Conservation (phyloP, 35 echinoderm and acorn worm genomes). For the Ophioderma brevispina region DNA sequence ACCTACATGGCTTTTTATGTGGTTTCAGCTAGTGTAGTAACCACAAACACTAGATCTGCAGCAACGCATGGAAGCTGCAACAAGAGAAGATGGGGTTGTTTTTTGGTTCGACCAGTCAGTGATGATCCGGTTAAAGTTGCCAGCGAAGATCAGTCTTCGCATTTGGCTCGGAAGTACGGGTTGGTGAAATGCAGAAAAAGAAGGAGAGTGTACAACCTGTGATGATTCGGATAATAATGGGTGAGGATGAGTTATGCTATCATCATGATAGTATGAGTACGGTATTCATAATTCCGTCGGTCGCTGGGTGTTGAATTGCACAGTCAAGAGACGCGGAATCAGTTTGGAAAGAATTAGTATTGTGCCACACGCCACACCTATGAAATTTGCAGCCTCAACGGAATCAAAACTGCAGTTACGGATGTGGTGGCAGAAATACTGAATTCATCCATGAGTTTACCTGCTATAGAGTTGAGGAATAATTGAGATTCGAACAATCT, state of each 20-base stretch:
- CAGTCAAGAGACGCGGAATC: too few species aligned
- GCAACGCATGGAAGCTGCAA: slow-evolving; percentile 94
- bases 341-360: too few species aligned
- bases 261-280: too few species aligned
- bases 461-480: too few species aligned
- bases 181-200: slow-evolving; percentile 34
- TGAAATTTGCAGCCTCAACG: too few species aligned
- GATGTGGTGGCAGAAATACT: too few species aligned
- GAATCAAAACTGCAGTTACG: too few species aligned
- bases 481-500: too few species aligned
- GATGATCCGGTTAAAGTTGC: slow-evolving; percentile 79
- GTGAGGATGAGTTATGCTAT: neutral
- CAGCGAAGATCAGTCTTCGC: slow-evolving; percentile 83
- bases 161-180: slow-evolving; percentile 85
- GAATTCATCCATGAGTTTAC: too few species aligned
- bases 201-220: slow-evolving; percentile 74
- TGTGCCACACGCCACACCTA: too few species aligned
- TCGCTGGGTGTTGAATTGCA: too few species aligned
- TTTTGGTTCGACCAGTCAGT: slow-evolving; percentile 63
- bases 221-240: slow-evolving; percentile 19
- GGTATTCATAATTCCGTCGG: too few species aligned
- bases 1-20: slow-evolving; percentile 80
- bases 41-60: slow-evolving; percentile 67
- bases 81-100: slow-evolving; percentile 61
- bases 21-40: slow-evolving; percentile 61